Base-by-base conservation (phyloP, 2,113 vertebrate genomes). In the Tetraodon nigroviridis region DNA sequence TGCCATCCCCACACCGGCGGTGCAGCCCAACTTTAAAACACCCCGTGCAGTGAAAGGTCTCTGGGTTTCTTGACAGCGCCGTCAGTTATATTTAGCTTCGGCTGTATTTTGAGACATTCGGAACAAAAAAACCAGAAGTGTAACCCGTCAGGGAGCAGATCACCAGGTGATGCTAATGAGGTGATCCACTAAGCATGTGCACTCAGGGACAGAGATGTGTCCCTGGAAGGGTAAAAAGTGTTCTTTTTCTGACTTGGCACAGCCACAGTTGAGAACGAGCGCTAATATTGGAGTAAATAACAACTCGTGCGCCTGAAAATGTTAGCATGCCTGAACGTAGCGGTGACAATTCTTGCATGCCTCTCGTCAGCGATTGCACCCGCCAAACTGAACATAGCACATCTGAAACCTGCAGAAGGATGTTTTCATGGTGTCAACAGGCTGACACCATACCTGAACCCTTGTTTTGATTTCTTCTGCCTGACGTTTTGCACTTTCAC, bases 141-240 rank as follows among this genome's bases (percentile, higher is more conserved):
- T 75, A 49, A 61, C 75, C 85, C 84, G 81, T 85, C 83, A 83
- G 60, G 37, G 58, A 86, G 71, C 72, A 71, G 73, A 80, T 77
- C 74, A n/a, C 64, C 77, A 66, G 80, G 63, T 60, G 78, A 88
- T 86, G 80, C 75, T 87, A 88, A 86, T 86, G 82, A 88, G 84
- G 82, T 76, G 83, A 84, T 86, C 73, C 71, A 48, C 51, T 76
- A 75, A 78, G 78, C 83, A 54, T 76, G 32, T 76, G 55, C 67
- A 58, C 84, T 76, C 83, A 75, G 54, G 13, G 64, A 73, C 44
- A 55, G 57, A 37, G 65, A 82, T 68, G 49, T 84, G 79, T 79
- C 84, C 80, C 72, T 63, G 62, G 46, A 54, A 58, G 32, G 68
- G 76, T 49, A 66, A 37, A 37, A 79, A 79, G 69, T 64, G 64